phyloP scores from a whole-genome alignment of 2,113 vertebrate genomes.

The Salvelinus sp. region DNA sequence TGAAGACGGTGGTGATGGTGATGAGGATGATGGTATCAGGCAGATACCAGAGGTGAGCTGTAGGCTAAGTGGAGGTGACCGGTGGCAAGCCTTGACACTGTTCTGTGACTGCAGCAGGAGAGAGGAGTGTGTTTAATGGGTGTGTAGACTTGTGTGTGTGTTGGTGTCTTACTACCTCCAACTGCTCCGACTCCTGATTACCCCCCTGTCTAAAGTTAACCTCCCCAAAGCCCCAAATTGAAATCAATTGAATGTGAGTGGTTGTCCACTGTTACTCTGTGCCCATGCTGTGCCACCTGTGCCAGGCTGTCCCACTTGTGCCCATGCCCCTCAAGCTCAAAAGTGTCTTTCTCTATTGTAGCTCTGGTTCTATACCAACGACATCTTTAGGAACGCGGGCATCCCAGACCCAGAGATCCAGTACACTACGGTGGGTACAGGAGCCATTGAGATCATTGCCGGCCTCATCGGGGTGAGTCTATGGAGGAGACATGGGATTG shows the following conservation, averaged over 20 bases:
- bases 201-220: slow-evolving; percentile 48
- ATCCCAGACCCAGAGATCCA: slow-evolving; percentile 80
- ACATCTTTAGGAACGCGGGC: slow-evolving; percentile 84
- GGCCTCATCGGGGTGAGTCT: slow-evolving; percentile 83
- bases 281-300: slow-evolving; percentile 19
- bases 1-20: slow-evolving; percentile 4
- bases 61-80: slow-evolving; percentile 52
- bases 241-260: slow-evolving; percentile 61
- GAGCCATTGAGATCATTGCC: slow-evolving; percentile 81
- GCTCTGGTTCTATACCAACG: slow-evolving; percentile 95
- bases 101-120: slow-evolving; percentile 42
- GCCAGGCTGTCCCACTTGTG: slow-evolving; percentile 48
- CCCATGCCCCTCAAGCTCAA: slow-evolving; percentile 19
- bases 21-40: background rate
- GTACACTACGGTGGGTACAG: slow-evolving; percentile 85
- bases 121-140: slow-evolving; percentile 9
- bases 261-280: slow-evolving; percentile 42
- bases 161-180: slow-evolving; percentile 15
- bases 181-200: slow-evolving; percentile 57
- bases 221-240: slow-evolving; percentile 50
- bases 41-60: slow-evolving; percentile 26
- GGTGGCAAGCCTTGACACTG: slow-evolving; percentile 59
- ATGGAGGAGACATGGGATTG: background rate
- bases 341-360: slow-evolving; percentile 49
- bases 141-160: background rate